Percentiles rank a stretch among this genome's conserved stretches.
Evolutionary conservation across 1,140 invertebrate genomes (phyloP).

Genomic region (Gryon sp.): DNA sequence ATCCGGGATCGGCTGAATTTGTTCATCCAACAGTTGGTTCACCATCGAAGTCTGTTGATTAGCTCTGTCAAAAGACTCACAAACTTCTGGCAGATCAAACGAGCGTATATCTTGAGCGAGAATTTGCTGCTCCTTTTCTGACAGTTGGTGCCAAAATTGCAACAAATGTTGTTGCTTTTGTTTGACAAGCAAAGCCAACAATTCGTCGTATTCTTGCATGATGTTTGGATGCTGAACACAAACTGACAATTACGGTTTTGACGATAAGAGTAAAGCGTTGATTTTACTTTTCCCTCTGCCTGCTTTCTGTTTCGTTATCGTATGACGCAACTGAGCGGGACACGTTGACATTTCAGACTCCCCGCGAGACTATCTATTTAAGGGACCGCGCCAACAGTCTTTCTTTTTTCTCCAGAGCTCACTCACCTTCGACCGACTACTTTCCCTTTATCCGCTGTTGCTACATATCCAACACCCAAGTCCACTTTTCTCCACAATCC

Average conservation of each 20-base stretch:
- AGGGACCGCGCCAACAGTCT: constrained; percentile 31
- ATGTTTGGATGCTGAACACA: neutral
- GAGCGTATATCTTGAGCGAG: constrained; percentile 83
- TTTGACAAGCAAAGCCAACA: constrained; percentile 46
- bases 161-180: constrained; percentile 90
- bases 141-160: constrained; percentile 89
- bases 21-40: constrained; percentile 86
- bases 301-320: constrained; percentile 16
- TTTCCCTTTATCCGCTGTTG: constrained; percentile 27
- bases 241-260: constrained; percentile 8
- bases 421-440: constrained; percentile 6
- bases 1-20: constrained; percentile 90
- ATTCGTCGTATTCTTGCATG: constrained; percentile 6
- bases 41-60: constrained; percentile 81
- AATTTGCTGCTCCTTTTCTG: constrained; percentile 82
- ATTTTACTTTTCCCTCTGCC: neutral
- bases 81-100: constrained; percentile 85
- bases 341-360: constrained; percentile 36
- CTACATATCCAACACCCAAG: too few species aligned
- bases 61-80: constrained; percentile 84
- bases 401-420: constrained; percentile 13
- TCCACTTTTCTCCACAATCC: too few species aligned
- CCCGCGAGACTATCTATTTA: constrained; percentile 38
- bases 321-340: constrained; percentile 20
- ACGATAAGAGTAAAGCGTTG: constrained; percentile 10